Evolutionary conservation across 2,888 invertebrate species (phyloP).

Genomic region (Dolichomitus sp.): DNA sequence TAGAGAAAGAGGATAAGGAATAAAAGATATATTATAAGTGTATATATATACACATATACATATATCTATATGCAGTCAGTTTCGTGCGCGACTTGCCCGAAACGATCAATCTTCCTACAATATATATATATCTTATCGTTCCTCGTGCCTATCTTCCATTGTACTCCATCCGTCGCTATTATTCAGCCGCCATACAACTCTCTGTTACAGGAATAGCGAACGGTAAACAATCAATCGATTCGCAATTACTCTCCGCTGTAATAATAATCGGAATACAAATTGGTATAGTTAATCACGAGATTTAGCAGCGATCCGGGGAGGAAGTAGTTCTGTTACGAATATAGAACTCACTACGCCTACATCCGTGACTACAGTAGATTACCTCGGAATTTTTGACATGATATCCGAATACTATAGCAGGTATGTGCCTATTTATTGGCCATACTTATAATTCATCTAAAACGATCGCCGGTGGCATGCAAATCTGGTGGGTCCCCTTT

Average conservation of each 20-base stretch:
- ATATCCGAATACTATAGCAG: background rate
- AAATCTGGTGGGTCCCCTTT: constrained; percentile 18
- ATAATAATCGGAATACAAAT: constrained; percentile 60
- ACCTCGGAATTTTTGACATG: background rate
- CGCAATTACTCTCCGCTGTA: constrained; percentile 59
- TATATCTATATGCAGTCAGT: background rate
- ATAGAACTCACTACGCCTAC: constrained; percentile 1
- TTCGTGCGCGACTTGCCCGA: constrained; percentile 46
- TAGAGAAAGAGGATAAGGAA: constrained; percentile 36
- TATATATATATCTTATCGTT: constrained; percentile 55
- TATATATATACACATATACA: too few relatives aligned
- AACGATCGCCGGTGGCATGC: constrained; percentile 17
- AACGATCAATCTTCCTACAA: constrained; percentile 66
- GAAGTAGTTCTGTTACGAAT: constrained; percentile 2
- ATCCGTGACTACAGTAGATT: constrained; percentile 16
- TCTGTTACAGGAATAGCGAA: constrained; percentile 26
- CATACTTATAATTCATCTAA: background rate
- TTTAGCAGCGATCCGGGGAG: constrained; percentile 28
- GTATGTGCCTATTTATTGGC: background rate
- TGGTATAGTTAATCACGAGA: constrained; percentile 53
- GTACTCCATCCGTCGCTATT: constrained; percentile 41
- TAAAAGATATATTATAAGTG: background rate
- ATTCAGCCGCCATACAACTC: constrained; percentile 33
- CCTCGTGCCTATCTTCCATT: constrained; percentile 43
- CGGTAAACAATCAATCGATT: constrained; percentile 63